A percentile compares a stretch with the other conserved stretches of the same genome.
These are phyloP conservation scores for Clostera curtula DNA, from an alignment of 2,888 invertebrate species.

Conservation along the genomic window DNA sequence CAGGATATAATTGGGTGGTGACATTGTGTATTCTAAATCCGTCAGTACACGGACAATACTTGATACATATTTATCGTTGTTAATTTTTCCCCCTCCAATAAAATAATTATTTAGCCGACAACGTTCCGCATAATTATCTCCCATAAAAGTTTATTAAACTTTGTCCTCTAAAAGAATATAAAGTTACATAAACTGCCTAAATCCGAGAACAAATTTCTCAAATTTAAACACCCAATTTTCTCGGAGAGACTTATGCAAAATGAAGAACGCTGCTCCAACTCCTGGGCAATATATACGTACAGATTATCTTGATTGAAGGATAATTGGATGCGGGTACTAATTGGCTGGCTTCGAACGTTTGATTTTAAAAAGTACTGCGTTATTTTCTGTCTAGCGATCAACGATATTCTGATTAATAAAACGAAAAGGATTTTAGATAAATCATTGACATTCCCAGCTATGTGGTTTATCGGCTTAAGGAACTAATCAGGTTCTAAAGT, in stretches of 20 bases:
- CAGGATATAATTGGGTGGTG: no score
- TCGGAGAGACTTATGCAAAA: constrained; percentile 20
- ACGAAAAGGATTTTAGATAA: no score
- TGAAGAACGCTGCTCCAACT: constrained; percentile 10
- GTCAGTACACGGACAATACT: no score
- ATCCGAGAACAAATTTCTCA: constrained; percentile 16
- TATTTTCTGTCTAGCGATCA: no score
- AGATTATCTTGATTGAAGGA: constrained; percentile 21
- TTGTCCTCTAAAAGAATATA: constrained; percentile 10
- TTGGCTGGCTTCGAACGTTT: constrained; percentile 10
- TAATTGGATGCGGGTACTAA: constrained; percentile 17
- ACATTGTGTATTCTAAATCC: no score
- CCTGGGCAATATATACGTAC: constrained; percentile 9
- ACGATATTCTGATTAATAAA: no score
- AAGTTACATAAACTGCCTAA: constrained; percentile 4
- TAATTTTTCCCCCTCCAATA: no score
- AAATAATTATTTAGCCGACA: no score
- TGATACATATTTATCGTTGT: no score
- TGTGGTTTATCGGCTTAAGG: no score
- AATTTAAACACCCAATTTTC: constrained; percentile 24
- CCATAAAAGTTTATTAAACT: constrained; percentile 22
- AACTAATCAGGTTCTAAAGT: no score
- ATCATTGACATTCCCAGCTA: no score
- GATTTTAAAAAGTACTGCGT: not conserved
- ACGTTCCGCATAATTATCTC: constrained; percentile 1